Evolutionary conservation across 2,113 vertebrate genomes (phyloP).

Genomic region (Ictidomys tridecemlineatus): DNA sequence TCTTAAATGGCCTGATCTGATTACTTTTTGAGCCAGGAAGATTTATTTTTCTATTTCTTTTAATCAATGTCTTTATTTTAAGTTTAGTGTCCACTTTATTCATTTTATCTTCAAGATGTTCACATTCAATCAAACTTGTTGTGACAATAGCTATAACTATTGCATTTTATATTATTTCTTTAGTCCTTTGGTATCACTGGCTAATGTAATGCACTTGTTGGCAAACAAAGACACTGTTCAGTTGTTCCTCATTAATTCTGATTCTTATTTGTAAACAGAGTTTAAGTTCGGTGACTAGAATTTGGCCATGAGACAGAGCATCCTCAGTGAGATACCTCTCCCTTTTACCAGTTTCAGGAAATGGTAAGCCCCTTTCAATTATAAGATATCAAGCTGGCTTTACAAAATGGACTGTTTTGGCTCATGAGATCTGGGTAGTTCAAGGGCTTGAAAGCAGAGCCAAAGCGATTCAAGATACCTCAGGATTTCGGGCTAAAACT

Average conservation of each 20-base stretch:
- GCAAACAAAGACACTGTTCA: conserved; percentile 35
- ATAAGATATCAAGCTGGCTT: neutral
- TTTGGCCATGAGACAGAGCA: neutral
- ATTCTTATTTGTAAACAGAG: conserved; percentile 40
- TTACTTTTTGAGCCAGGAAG: conserved; percentile 32
- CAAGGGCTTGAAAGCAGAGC: conserved; percentile 14
- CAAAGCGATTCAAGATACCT: neutral
- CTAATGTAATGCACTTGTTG: conserved; percentile 67
- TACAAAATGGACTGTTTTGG: neutral
- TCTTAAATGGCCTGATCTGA: conserved; percentile 60
- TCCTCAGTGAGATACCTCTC: neutral
- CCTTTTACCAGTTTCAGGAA: neutral
- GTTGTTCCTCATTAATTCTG: conserved; percentile 48
- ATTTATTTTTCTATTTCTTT: conserved; percentile 61
- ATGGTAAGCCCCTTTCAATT: neutral
- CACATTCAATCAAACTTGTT: conserved; percentile 34
- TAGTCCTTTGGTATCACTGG: conserved; percentile 54
- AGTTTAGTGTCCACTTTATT: conserved; percentile 38
- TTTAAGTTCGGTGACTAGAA: conserved; percentile 16
- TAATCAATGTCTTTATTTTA: conserved; percentile 62
- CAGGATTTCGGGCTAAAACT: neutral
- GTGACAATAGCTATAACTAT: conserved; percentile 55
- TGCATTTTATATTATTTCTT: conserved; percentile 38
- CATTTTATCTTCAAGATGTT: conserved; percentile 65
- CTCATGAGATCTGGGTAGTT: neutral